Evolutionary conservation across 2,888 invertebrate genomes (phyloP).

Genomic region (Eutolmus rufibarbis): DNA sequence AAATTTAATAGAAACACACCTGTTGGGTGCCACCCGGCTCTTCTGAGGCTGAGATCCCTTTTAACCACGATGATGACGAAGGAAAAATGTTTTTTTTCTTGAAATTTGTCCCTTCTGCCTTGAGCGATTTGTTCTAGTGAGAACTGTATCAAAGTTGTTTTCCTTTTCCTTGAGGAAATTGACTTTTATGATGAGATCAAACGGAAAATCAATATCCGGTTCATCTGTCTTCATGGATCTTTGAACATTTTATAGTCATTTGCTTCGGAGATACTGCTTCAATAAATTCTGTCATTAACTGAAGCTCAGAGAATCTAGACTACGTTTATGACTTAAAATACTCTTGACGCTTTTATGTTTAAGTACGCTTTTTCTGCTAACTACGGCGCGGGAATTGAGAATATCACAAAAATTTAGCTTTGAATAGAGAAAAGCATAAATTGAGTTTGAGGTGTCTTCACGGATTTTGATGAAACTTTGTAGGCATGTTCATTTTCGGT

Average conservation of each 20-base stretch:
- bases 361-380: neutral
- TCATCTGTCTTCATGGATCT: neutral
- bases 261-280: neutral
- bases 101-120: neutral
- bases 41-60: neutral
- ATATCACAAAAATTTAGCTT: neutral
- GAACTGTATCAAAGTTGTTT: neutral
- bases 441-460: too few relatives aligned
- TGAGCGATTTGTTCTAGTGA: neutral
- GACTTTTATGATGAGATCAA: neutral
- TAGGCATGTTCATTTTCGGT: too few relatives aligned
- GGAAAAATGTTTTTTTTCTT: neutral
- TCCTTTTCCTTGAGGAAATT: neutral
- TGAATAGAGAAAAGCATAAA: too few relatives aligned
- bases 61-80: neutral
- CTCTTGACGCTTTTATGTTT: neutral
- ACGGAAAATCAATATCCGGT: neutral
- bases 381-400: neutral
- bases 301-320: neutral
- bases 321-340: neutral
- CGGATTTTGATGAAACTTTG: too few relatives aligned
- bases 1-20: neutral
- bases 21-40: neutral
- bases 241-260: neutral
- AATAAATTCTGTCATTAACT: neutral